A percentile compares a stretch with the other conserved stretches of the same genome.
These are phyloP conservation scores for Aporrectodea caliginosa DNA, from an alignment of 1,140 invertebrate genomes.

Conservation along the genomic window DNA sequence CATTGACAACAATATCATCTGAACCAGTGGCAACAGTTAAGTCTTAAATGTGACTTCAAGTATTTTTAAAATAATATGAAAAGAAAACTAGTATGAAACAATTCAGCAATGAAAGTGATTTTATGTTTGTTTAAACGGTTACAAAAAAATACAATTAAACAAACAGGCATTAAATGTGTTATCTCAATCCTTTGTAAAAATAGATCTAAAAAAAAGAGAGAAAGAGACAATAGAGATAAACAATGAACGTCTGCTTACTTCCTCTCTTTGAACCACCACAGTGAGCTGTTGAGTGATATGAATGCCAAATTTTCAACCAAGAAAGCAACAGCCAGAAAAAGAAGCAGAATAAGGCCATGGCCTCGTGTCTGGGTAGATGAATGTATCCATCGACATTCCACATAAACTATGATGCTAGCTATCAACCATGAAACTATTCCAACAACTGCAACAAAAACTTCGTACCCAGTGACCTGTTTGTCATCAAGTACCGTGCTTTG, in stretches of 20 bases:
- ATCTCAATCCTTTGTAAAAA: background rate
- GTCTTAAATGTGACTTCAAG: too few relatives aligned
- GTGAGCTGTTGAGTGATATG: slow-evolving; percentile 60
- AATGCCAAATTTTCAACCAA: slow-evolving; percentile 80
- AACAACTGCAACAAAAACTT: slow-evolving; percentile 39
- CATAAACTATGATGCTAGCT: slow-evolving; percentile 69
- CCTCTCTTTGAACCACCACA: slow-evolving; percentile 50
- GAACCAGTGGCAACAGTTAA: too few relatives aligned
- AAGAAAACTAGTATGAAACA: too few relatives aligned
- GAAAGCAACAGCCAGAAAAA: slow-evolving; percentile 86
- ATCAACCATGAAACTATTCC: slow-evolving; percentile 69
- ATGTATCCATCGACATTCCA: slow-evolving; percentile 76
- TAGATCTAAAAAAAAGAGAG: background rate
- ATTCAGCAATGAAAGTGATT: background rate
- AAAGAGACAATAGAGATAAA: background rate
- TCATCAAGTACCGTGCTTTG: slow-evolving; percentile 27
- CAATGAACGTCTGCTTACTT: slow-evolving; percentile 35
- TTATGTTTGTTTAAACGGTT: background rate
- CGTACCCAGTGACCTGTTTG: slow-evolving; percentile 38
- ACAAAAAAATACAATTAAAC: background rate
- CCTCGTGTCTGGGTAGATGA: slow-evolving; percentile 81
- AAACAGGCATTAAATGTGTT: background rate
- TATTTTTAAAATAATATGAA: too few relatives aligned
- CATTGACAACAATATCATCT: too few relatives aligned
- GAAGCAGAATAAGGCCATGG: slow-evolving; percentile 80